phyloP scores from a whole-genome alignment of 2,797 vertebrate species.

The Falco biarmicus region DNA sequence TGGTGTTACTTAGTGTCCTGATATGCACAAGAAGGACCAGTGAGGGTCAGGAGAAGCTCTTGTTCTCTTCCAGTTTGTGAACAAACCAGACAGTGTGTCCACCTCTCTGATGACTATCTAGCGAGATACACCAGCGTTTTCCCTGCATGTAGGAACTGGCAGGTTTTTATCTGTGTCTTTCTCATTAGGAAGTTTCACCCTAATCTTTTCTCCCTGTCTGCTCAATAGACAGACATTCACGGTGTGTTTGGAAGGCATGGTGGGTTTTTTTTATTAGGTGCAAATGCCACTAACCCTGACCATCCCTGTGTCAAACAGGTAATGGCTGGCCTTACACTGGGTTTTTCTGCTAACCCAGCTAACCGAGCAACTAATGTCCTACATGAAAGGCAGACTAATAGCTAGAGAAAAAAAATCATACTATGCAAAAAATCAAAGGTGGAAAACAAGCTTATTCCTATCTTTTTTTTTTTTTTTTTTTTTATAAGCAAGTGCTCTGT shows the following conservation, averaged over 20 bases:
- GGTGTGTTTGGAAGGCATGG: neutral
- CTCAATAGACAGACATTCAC: neutral
- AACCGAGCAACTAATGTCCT: neutral
- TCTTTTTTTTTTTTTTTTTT: neutral
- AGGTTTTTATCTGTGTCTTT: neutral
- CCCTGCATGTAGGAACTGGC: neutral
- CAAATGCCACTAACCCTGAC: neutral
- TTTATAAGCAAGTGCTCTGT: neutral
- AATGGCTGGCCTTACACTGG: neutral
- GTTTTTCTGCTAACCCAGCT: neutral
- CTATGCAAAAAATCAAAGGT: neutral
- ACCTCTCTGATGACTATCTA: neutral
- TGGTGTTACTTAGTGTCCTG: neutral
- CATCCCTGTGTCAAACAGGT: neutral
- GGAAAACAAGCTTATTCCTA: neutral
- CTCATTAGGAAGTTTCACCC: neutral
- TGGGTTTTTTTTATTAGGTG: neutral
- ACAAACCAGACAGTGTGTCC: neutral
- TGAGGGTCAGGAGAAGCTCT: neutral
- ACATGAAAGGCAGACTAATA: neutral
- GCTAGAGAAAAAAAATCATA: neutral
- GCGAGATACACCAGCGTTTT: rapidly evolving
- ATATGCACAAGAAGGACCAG: neutral
- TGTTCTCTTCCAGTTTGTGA: neutral
- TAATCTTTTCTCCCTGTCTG: neutral